phyloP scores from a whole-genome alignment of 2,888 invertebrate genomes.

The Macrophya annulata region DNA sequence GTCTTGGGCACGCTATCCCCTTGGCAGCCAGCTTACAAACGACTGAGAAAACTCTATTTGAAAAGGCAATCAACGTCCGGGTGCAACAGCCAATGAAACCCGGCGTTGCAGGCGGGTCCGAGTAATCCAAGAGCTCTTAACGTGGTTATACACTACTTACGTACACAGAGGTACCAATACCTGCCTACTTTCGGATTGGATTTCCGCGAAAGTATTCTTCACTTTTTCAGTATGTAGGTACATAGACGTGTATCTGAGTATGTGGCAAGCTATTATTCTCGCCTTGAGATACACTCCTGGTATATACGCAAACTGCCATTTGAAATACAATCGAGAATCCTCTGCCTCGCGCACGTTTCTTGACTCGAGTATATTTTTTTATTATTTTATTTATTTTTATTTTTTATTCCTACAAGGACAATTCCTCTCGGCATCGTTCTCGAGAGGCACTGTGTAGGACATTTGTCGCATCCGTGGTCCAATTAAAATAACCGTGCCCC shows the following conservation, averaged over 20 bases:
- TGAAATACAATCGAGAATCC: conserved; percentile 35
- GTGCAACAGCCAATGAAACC: conserved; percentile 44
- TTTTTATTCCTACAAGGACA: conserved; percentile 28
- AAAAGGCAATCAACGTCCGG: conserved; percentile 52
- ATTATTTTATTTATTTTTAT: background rate
- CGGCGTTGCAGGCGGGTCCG: conserved; percentile 16
- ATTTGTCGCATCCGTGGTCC: conserved; percentile 44
- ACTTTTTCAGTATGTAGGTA: background rate
- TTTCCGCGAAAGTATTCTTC: conserved; percentile 16
- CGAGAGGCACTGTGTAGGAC: conserved; percentile 27
- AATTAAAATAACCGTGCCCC: conserved; percentile 48
- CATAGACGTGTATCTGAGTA: background rate
- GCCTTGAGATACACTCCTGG: conserved; percentile 5
- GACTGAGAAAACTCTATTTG: conserved; percentile 52
- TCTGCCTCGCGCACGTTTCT: conserved; percentile 5
- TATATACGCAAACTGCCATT: background rate
- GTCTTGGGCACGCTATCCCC: conserved; percentile 46
- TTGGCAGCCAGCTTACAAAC: conserved; percentile 35
- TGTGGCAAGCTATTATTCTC: background rate
- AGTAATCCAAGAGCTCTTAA: conserved; percentile 47
- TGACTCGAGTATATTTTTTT: conserved; percentile 21
- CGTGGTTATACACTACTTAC: conserved; percentile 36
- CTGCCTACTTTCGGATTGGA: conserved; percentile 29
- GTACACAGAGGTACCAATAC: conserved; percentile 8
- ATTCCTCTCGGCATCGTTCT: conserved; percentile 13